phyloP scores from a whole-genome alignment of 1,140 invertebrate genomes.

The Plectus sambesii region DNA sequence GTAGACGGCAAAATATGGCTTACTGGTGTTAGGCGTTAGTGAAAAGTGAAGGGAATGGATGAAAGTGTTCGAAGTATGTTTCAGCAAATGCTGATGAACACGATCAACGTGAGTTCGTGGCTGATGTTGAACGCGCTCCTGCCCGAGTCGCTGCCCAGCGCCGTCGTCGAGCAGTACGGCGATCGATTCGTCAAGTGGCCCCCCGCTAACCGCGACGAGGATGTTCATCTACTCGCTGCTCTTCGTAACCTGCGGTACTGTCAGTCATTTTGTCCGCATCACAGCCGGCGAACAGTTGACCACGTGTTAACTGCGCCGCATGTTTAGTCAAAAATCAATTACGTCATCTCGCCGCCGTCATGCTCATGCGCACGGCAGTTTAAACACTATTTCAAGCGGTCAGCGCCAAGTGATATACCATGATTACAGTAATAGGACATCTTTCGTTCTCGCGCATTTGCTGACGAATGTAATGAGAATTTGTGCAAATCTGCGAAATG shows the following conservation, averaged over 20 bases:
- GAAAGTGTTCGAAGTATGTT: slow-evolving; percentile 16
- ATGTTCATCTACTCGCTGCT: slow-evolving; percentile 18
- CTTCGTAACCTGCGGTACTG: no score
- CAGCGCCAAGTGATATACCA: no score
- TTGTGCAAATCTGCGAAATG: no score
- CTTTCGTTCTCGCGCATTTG: not conserved
- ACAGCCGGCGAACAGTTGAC: no score
- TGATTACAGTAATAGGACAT: not conserved
- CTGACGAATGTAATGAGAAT: no score
- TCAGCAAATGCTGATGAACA: slow-evolving; percentile 42
- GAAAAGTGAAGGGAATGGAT: no score
- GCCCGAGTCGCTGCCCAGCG: slow-evolving; percentile 31
- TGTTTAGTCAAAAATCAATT: no score
- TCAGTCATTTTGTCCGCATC: no score
- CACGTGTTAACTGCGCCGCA: slow-evolving; percentile 29
- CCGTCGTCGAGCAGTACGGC: slow-evolving; percentile 26
- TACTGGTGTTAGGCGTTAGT: no score
- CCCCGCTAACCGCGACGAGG: slow-evolving; percentile 11
- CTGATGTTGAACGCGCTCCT: slow-evolving; percentile 38
- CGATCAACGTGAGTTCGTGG: slow-evolving; percentile 42
- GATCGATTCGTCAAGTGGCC: slow-evolving; percentile 40
- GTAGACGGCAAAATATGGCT: not conserved
- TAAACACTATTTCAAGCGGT: no score
- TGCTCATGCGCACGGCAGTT: no score
- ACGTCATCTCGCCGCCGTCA: no score